These are phyloP conservation scores for Subacronicta megacephala DNA, from an alignment of 2,888 invertebrate genomes.

Conservation along the genomic window DNA sequence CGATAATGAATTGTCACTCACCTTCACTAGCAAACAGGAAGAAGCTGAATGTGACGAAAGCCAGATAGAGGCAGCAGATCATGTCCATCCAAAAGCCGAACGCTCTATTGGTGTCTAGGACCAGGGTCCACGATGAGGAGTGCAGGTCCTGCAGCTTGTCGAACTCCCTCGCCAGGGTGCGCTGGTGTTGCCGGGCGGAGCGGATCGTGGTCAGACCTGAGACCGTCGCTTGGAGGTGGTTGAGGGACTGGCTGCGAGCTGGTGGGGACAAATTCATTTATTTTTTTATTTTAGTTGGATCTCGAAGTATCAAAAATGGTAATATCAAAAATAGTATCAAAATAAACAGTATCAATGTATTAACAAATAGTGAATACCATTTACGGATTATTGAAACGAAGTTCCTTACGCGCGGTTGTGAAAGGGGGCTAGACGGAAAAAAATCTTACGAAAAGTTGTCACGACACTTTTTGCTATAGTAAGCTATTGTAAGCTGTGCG, in stretches of 20 bases:
- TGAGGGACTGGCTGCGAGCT: slow-evolving; percentile 96
- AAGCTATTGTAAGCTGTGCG: too few species aligned
- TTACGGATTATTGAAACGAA: too few species aligned
- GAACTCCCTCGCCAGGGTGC: slow-evolving; percentile 92
- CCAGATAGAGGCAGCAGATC: slow-evolving; percentile 88
- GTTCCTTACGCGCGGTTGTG: too few species aligned
- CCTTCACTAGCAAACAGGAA: slow-evolving; percentile 85
- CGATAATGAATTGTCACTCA: too few species aligned
- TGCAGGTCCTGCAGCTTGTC: slow-evolving; percentile 89
- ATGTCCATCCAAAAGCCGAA: slow-evolving; percentile 90
- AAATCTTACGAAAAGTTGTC: too few species aligned
- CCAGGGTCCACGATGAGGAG: slow-evolving; percentile 64
- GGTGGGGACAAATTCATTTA: slow-evolving; percentile 10
- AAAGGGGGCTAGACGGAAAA: too few species aligned
- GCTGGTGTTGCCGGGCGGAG: slow-evolving; percentile 92
- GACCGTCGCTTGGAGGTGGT: slow-evolving; percentile 94
- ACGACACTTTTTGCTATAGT: too few species aligned
- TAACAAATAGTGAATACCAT: too few species aligned
- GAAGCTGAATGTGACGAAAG: slow-evolving; percentile 92
- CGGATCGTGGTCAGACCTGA: slow-evolving; percentile 95
- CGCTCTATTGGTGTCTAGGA: slow-evolving; percentile 78
- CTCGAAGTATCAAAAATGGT: too few species aligned
- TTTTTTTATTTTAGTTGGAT: too few species aligned
- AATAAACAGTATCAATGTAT: too few species aligned
- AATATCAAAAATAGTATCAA: too few species aligned